phyloP scores from a whole-genome alignment of 2,888 invertebrate genomes.

The Luffia ferchaultella region DNA sequence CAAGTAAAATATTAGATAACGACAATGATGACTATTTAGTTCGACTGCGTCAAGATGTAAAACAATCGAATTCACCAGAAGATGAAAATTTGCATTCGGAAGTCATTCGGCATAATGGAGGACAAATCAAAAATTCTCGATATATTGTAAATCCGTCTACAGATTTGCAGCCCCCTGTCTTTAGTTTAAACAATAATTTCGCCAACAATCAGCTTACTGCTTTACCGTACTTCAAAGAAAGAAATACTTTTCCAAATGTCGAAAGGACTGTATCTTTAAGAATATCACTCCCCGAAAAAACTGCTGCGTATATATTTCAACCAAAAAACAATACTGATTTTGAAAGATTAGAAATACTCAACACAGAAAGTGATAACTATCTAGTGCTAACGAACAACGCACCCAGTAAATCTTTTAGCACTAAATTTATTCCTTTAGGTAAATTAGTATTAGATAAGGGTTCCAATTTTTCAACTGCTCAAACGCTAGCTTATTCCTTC shows the following conservation, averaged over 20 bases:
- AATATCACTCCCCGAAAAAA: constrained; percentile 52
- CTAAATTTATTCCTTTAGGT: constrained; percentile 42
- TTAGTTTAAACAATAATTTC: constrained; percentile 21
- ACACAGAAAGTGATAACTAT: constrained; percentile 54
- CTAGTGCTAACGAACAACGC: constrained; percentile 33
- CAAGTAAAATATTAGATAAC: constrained; percentile 34
- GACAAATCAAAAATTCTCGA: constrained; percentile 26
- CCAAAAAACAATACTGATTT: constrained; percentile 33
- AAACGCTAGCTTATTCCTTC: constrained; percentile 53
- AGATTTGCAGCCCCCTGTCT: constrained; percentile 36
- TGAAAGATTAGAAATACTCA: constrained; percentile 47
- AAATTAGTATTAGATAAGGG: constrained; percentile 40
- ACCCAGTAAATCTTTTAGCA: constrained; percentile 19
- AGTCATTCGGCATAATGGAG: constrained; percentile 10
- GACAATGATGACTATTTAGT: constrained; percentile 28
- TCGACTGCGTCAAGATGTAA: constrained; percentile 25
- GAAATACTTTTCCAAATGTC: constrained; percentile 36
- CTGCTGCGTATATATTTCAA: constrained; percentile 46
- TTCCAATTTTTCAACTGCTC: constrained; percentile 52
- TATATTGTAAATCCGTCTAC: constrained; percentile 31
- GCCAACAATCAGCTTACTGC: constrained; percentile 30
- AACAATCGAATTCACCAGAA: constrained; percentile 25
- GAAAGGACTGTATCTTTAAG: constrained; percentile 51
- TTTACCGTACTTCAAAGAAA: constrained; percentile 43
- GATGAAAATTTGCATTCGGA: constrained; percentile 27